phyloP scores from a whole-genome alignment of 2,113 vertebrate genomes.

The Diadophis punctatus region DNA sequence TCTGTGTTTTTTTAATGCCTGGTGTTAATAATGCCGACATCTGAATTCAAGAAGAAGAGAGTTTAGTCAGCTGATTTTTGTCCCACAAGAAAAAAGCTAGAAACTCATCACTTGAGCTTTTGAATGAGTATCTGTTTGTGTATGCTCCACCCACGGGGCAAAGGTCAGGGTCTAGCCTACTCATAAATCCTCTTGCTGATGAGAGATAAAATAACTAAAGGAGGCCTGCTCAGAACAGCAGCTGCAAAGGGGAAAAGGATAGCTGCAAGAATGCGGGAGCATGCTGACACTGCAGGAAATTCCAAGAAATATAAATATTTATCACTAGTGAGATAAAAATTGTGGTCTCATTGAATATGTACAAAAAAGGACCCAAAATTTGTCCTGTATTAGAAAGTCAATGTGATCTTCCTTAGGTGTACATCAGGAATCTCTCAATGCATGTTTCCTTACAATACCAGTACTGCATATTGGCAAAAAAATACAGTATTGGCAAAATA shows the following conservation, averaged over 20 bases:
- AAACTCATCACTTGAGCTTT: neutral
- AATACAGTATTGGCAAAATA: neutral
- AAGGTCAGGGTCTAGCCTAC: slow-evolving; percentile 13
- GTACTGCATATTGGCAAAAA: neutral
- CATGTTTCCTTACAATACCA: neutral
- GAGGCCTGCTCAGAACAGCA: neutral
- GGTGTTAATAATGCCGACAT: slow-evolving; percentile 3
- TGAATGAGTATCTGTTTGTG: neutral
- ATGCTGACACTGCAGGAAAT: slow-evolving; percentile 12
- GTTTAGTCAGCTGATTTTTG: slow-evolving; percentile 36
- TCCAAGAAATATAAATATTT: neutral
- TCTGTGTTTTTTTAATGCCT: slow-evolving; percentile 10
- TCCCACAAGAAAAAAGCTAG: neutral
- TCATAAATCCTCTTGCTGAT: slow-evolving; percentile 14
- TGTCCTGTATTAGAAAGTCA: neutral
- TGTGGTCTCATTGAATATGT: neutral
- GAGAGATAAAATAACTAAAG: slow-evolving; percentile 10
- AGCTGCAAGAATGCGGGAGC: slow-evolving; percentile 2
- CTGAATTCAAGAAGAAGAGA: slow-evolving; percentile 41
- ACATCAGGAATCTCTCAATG: slow-evolving; percentile 3
- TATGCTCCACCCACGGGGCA: neutral
- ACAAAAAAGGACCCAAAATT: slow-evolving; percentile 9
- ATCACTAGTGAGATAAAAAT: slow-evolving; percentile 14
- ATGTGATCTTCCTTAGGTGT: neutral
- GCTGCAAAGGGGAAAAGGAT: slow-evolving; percentile 12